A percentile compares a stretch with the other conserved stretches of the same genome.
Evolutionary conservation across 2,113 vertebrate genomes (phyloP).

Genomic region (Sialia sialis): DNA sequence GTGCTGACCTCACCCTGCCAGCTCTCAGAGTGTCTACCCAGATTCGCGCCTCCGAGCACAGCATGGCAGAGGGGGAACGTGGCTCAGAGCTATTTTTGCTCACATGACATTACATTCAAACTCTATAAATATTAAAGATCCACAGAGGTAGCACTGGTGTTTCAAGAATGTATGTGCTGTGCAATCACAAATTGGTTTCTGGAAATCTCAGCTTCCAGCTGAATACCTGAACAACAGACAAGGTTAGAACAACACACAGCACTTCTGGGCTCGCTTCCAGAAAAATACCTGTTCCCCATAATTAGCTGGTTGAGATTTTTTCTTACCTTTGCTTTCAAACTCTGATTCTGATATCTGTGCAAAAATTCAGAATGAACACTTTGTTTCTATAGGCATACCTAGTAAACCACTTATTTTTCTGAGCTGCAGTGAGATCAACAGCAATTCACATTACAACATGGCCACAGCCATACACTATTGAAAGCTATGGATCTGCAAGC

Average conservation of each 20-base stretch:
- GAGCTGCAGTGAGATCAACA: not conserved
- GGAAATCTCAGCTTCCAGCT: conserved; percentile 27
- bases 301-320: not conserved
- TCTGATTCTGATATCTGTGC: not conserved
- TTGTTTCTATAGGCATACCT: not conserved
- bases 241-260: not conserved
- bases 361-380: not conserved
- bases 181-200: conserved; percentile 22
- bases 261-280: conserved; percentile 10
- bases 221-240: conserved; percentile 33
- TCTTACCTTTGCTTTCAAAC: not conserved
- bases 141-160: not conserved
- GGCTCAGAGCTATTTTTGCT: conserved; percentile 58
- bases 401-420: conserved; percentile 13
- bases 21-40: not conserved
- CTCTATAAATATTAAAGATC: conserved; percentile 54
- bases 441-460: not conserved
- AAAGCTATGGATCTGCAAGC: conserved; percentile 6
- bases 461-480: not conserved
- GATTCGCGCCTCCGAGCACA: conserved; percentile 3
- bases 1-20: conserved; percentile 40
- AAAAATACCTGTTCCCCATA: conserved; percentile 3
- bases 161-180: conserved; percentile 30
- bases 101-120: conserved; percentile 47
- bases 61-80: conserved; percentile 9